Conservation (phyloP, 1,140 invertebrate genomes). For the Leptoteleia sp. region DNA sequence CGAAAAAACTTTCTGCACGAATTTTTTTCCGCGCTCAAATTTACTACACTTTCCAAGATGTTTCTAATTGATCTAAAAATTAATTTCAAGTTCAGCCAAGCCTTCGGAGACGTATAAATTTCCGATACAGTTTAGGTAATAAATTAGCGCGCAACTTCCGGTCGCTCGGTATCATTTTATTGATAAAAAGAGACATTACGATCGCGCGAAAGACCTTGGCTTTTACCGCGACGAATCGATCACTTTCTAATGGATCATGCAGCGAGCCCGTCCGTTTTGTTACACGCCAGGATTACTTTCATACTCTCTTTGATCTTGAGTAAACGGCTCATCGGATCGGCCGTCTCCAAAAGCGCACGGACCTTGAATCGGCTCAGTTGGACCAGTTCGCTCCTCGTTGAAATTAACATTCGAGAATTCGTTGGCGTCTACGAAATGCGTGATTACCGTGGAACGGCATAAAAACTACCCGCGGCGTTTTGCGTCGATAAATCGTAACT, state of each 20-base stretch:
- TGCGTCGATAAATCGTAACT: background rate
- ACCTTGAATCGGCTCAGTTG: constrained; percentile 43
- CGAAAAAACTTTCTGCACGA: too few species aligned
- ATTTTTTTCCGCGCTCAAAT: background rate
- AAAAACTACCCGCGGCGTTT: too few species aligned
- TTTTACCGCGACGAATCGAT: constrained; percentile 43
- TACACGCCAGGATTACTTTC: constrained; percentile 40
- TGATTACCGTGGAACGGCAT: too few species aligned
- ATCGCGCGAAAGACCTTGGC: constrained; percentile 55
- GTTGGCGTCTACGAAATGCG: too few species aligned
- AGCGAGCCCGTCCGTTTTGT: constrained; percentile 17
- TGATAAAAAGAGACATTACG: constrained; percentile 10
- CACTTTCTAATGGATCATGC: constrained; percentile 48
- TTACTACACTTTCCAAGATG: too few species aligned
- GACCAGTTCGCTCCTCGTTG: constrained; percentile 26
- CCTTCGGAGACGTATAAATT: constrained; percentile 6
- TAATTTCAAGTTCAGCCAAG: constrained; percentile 25
- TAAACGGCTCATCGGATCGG: constrained; percentile 41
- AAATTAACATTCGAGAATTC: constrained; percentile 5
- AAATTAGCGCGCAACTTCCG: constrained; percentile 37
- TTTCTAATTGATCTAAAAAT: constrained; percentile 2
- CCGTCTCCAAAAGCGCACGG: background rate
- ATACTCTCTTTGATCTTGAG: constrained; percentile 49
- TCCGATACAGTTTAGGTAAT: background rate
- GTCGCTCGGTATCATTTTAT: background rate